These are phyloP conservation scores for Marmota flaviventris DNA, from an alignment of 2,113 vertebrate species.

Conservation along the genomic window DNA sequence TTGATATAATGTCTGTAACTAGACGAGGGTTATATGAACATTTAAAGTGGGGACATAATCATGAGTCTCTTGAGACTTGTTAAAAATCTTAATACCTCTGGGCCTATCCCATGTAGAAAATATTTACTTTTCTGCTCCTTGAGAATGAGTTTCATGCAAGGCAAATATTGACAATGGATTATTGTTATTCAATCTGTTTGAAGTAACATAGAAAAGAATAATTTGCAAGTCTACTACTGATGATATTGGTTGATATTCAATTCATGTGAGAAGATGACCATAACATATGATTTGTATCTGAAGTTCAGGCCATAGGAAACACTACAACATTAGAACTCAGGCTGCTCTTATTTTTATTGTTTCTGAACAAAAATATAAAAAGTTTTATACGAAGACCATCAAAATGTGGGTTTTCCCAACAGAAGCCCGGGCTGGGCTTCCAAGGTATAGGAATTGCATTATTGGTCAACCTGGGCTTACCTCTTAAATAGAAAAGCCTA, in stretches of 20 bases:
- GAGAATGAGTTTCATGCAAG: background rate
- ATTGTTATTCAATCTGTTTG: slow-evolving; percentile 60
- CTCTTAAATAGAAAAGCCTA: background rate
- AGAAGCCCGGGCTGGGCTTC: background rate
- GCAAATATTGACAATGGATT: slow-evolving; percentile 53
- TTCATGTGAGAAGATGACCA: background rate
- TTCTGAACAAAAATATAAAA: background rate
- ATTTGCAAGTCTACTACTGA: background rate
- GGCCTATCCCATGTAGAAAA: background rate
- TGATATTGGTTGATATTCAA: background rate
- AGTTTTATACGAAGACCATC: background rate
- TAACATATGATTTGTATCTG: background rate
- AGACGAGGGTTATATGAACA: slow-evolving; percentile 34
- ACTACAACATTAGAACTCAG: background rate
- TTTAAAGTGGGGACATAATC: background rate
- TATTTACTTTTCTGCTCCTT: slow-evolving; percentile 35
- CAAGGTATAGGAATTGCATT: background rate
- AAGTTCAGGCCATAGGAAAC: background rate
- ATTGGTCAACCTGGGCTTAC: background rate
- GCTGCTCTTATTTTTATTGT: background rate
- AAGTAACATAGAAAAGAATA: background rate
- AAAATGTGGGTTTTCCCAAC: background rate
- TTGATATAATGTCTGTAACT: slow-evolving; percentile 10
- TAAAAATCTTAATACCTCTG: background rate
- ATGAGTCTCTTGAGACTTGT: background rate